These are phyloP conservation scores for Phalacrocorax carbo DNA, from an alignment of 2,113 vertebrate species.

Conservation along the genomic window DNA sequence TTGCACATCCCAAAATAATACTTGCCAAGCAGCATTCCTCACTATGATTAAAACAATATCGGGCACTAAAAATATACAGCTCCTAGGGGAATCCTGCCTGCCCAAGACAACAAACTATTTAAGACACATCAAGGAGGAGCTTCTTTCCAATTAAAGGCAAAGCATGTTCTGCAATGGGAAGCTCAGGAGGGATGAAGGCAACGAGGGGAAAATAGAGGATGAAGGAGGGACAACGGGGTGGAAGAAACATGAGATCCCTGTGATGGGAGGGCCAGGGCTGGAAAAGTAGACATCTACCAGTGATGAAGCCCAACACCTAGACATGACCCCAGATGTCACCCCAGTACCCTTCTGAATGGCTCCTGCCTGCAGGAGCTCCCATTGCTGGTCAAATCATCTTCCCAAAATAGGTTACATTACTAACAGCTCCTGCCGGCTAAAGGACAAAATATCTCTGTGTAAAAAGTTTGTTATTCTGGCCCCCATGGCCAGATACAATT, in stretches of 20 bases:
- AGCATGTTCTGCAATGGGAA: not conserved
- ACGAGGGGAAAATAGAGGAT: rapidly evolving
- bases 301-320: rapidly evolving
- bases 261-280: not conserved
- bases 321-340: not conserved
- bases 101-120: not conserved
- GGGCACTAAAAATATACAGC: conserved; percentile 17
- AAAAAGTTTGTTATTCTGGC: not conserved
- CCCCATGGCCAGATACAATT: not conserved
- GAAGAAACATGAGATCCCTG: not conserved
- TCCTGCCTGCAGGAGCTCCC: not conserved
- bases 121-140: not conserved
- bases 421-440: not conserved
- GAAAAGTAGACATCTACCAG: not conserved
- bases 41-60: conserved; percentile 22
- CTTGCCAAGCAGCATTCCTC: not conserved
- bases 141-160: not conserved
- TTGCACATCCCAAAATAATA: not conserved
- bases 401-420: not conserved
- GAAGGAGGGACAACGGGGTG: not conserved
- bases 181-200: not conserved
- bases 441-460: not conserved
- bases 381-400: not conserved
- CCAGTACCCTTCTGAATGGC: not conserved
- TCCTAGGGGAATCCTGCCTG: conserved; percentile 19